Base-by-base conservation (phyloP, 2,113 vertebrate genomes). In the Zapus hudsonius region DNA sequence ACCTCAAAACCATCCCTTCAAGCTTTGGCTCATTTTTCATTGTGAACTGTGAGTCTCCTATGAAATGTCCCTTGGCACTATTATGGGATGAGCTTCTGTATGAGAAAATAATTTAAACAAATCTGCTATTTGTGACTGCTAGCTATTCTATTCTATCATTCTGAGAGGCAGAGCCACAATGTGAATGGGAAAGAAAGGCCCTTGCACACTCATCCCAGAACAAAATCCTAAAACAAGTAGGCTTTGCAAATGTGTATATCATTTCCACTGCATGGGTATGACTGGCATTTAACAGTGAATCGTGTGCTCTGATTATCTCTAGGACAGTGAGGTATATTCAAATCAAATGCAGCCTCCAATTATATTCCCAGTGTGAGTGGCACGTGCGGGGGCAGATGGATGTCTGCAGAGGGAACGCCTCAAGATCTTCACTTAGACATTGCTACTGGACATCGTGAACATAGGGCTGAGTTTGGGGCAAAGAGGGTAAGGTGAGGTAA, bases 211-310 rank as follows among this genome's bases (percentile, higher is more conserved):
- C 38, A 38, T 94, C 95, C 94, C 76, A 94, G 20, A 84, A 89
- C 87, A 79, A 95, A 94, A 91, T 22, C 74, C 92, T 84, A 83
- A 85, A 95, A 95, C 92, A 96, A 95, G 90, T 75, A 82, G 86
- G 80, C n/a, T 82, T 91, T 94, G n/a, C 79, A 96, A 90, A 96
- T 40, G 55, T 76, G 42, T 64, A 31, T 5, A 78, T 91, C 91
- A 47, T 96, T 93, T 94, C 84, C 59, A 5, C 61, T 52, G 59
- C 70, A 47, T 92, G 59, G 42, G 70, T 59, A 20, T 7, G 59
- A 75, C 69, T 89, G 79, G 47, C 63, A 64, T 0, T 8, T 36
- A 36, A 36, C 36, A 22, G n/a, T 31, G 40, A 75, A 33, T 11
- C 63, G 36, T 5, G 11, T 10, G 55, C 38, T 75, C 29, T 79